Percentiles rank a stretch among this genome's conserved stretches.
Conservation (phyloP, 2,113 vertebrate species). For the Rostratula benghalensis region DNA sequence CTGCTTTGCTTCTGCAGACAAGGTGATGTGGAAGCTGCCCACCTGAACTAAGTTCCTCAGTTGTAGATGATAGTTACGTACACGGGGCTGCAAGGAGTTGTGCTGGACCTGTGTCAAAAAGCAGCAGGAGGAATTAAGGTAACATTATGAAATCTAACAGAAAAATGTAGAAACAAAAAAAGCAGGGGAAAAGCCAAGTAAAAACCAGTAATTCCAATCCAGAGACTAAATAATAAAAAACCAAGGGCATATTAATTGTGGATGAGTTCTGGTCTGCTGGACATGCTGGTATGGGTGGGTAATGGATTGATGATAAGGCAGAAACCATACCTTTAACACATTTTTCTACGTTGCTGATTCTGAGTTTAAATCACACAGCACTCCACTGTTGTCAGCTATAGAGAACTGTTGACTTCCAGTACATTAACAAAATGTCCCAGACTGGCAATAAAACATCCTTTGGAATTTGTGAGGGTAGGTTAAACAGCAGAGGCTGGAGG, state of each 20-base stretch:
- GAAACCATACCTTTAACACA: not conserved
- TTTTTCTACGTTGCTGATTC: not conserved
- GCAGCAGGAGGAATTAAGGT: not conserved
- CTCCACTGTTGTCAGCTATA: not conserved
- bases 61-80: not conserved
- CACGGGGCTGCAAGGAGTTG: not conserved
- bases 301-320: not conserved
- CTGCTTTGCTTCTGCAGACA: not conserved
- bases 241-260: not conserved
- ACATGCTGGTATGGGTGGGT: no score
- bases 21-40: not conserved
- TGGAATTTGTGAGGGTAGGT: not conserved
- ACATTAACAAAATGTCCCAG: not conserved
- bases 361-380: not conserved
- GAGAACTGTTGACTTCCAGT: not conserved
- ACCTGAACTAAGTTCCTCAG: not conserved
- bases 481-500: not conserved
- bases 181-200: rapidly evolving
- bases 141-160: not conserved
- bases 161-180: not conserved
- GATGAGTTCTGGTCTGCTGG: not conserved
- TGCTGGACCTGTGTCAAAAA: not conserved
- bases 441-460: not conserved
- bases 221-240: not conserved
- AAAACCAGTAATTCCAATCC: not conserved